These are phyloP conservation scores for Fratercula arctica DNA, from an alignment of 2,797 vertebrate genomes.

Conservation along the genomic window DNA sequence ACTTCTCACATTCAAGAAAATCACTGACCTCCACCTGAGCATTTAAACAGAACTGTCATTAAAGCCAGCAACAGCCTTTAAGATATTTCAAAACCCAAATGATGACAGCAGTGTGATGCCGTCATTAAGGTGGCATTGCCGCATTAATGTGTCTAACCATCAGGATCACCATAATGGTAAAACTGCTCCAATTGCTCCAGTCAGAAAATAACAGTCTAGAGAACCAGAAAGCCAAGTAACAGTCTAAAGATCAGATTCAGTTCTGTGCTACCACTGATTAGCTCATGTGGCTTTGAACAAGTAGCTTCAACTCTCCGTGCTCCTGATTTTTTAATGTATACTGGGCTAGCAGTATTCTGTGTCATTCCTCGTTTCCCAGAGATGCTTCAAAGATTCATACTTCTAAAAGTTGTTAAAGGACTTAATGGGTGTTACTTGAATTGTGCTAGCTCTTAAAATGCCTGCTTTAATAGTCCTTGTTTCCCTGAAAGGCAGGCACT, in stretches of 20 bases:
- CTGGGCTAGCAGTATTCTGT: neutral
- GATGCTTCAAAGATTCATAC: neutral
- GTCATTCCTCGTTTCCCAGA: neutral
- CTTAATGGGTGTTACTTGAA: neutral
- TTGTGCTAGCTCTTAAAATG: slow-evolving; percentile 3
- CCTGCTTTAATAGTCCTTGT: slow-evolving; percentile 6
- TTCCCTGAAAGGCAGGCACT: slow-evolving; percentile 14
- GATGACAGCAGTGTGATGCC: neutral
- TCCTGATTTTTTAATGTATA: slow-evolving; percentile 17
- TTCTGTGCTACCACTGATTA: neutral
- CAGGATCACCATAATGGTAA: neutral
- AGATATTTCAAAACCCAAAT: neutral
- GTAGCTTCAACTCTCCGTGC: neutral
- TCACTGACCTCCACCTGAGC: neutral
- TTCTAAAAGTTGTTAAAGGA: slow-evolving; percentile 15
- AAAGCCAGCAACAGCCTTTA: neutral
- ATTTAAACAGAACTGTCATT: neutral
- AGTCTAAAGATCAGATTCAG: neutral
- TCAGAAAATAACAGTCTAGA: neutral
- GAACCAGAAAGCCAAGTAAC: neutral
- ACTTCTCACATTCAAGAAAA: neutral
- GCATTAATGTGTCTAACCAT: neutral
- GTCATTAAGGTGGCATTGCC: neutral
- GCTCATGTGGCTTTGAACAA: neutral
- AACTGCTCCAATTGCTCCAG: neutral